phyloP scores from a whole-genome alignment of 2,888 invertebrate genomes.

The Cheiracanthium punctorium region DNA sequence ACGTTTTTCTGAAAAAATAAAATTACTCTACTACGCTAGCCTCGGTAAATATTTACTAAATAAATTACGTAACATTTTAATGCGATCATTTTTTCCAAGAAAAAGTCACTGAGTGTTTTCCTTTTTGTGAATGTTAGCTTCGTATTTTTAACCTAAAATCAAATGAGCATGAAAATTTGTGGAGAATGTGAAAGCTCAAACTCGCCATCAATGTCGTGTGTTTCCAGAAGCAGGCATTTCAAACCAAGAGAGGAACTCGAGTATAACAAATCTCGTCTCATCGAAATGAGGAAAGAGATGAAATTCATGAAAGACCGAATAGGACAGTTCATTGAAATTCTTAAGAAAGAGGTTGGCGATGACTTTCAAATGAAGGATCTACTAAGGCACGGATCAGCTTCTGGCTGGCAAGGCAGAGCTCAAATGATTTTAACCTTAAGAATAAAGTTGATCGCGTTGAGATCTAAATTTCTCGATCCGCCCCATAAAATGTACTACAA shows the following conservation, averaged over 20 bases:
- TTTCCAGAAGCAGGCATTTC: background rate
- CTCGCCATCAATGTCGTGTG: background rate
- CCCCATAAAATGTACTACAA: slow-evolving; percentile 31
- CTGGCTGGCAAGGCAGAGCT: slow-evolving; percentile 15
- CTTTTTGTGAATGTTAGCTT: no score
- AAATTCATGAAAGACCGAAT: slow-evolving; percentile 28
- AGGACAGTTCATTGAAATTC: slow-evolving; percentile 10
- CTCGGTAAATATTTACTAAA: no score
- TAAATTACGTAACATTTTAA: no score
- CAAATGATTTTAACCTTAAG: slow-evolving; percentile 30
- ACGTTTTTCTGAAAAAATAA: no score
- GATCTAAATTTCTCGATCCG: slow-evolving; percentile 43
- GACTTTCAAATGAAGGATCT: slow-evolving; percentile 24
- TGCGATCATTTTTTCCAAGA: no score
- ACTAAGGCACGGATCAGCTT: background rate
- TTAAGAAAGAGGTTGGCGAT: slow-evolving; percentile 25
- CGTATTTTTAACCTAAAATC: no score
- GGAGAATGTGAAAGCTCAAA: background rate
- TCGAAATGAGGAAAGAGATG: slow-evolving; percentile 5
- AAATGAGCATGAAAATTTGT: background rate
- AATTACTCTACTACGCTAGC: no score
- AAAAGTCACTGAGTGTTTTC: no score
- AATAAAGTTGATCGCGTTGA: slow-evolving; percentile 24
- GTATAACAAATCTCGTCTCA: background rate
- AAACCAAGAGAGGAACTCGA: background rate